Percentiles rank a stretch among this genome's conserved stretches.
These are phyloP conservation scores for Drepana falcataria DNA, from an alignment of 2,888 invertebrate genomes.

Conservation along the genomic window DNA sequence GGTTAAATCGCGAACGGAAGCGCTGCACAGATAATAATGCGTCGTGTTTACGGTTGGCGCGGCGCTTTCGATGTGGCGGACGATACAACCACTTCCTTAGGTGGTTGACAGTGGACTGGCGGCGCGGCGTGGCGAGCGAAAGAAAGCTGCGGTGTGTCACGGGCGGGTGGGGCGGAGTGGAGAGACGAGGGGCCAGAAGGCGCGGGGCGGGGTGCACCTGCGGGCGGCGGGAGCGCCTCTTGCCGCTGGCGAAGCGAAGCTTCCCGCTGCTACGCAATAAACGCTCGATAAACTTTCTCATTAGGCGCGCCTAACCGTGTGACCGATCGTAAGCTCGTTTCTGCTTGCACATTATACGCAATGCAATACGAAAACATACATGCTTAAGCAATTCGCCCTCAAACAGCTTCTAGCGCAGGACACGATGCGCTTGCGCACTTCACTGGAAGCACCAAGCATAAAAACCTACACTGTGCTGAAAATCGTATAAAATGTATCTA, in stretches of 20 bases:
- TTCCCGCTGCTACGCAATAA: conserved; percentile 77
- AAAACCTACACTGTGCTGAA: too few relatives aligned
- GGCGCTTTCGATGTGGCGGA: conserved; percentile 41
- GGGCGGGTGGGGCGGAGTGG: conserved; percentile 44
- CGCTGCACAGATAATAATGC: conserved; percentile 56
- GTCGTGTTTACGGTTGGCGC: conserved; percentile 76
- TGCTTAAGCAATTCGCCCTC: conserved; percentile 50
- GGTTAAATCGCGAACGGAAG: conserved; percentile 67
- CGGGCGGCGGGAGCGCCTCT: conserved; percentile 59
- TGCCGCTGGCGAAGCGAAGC: conserved; percentile 59
- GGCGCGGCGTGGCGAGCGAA: conserved; percentile 38
- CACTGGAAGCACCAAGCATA: too few relatives aligned
- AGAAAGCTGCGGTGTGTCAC: conserved; percentile 44
- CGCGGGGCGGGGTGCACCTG: conserved; percentile 61
- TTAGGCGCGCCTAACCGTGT: conserved; percentile 77
- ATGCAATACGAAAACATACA: conserved; percentile 58
- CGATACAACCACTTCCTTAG: conserved; percentile 44
- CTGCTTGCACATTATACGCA: conserved; percentile 64
- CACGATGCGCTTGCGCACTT: conserved; percentile 2
- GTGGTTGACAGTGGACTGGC: conserved; percentile 71
- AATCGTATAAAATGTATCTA: too few relatives aligned
- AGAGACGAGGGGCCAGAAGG: conserved; percentile 27
- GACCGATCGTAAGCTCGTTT: conserved; percentile 75
- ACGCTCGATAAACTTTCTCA: conserved; percentile 79
- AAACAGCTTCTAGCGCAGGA: conserved; percentile 32